Base-by-base conservation (phyloP, 2,888 invertebrate species). In the Callyntrura sp. region DNA sequence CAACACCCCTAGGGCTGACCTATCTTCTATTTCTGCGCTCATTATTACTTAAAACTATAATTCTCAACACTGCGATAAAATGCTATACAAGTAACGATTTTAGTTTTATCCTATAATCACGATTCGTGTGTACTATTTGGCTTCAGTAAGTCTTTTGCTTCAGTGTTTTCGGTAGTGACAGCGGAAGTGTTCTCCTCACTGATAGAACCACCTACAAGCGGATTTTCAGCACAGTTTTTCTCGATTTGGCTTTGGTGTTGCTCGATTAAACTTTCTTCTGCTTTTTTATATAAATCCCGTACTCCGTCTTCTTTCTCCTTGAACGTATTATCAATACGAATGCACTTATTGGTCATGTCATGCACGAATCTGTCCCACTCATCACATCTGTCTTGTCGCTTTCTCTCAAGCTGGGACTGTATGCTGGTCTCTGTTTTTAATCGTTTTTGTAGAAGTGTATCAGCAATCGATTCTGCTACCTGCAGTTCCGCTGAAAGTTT, bases 231-330 rank as follows among this genome's bases (percentile, higher is more conserved):
- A 25, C 55, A 12, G 35, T 17, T 51, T 83, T 62, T 48, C 8
- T 8, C 43, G 5, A 0, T 5, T 62, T 43, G 23, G n/a, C 8
- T 43, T 82, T 65, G 28, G 0, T 68, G 57, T 43, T 68, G 68
- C 25, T 83, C 28, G 9, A 45, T 8, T 17, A 92, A 82, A 94
- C 97, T 97, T 91, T 96, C 96, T 94, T 97, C 97, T 82, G 97
- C 95, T 94, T 97, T 97, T 88, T 96, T 95, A 94, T 97, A 98
- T 93, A 97, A 96, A 92, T 97, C 96, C 92, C 96, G 95, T 5
- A 98, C 95, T 95, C 97, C 97, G 94, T 96, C 96, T 95, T 98
- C 97, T 94, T 97, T 97, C 94, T 96, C 96, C 94, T 96, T 96
- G 95, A 97, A 97, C 60, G 96, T 96, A 94, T 96, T 96, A 94